Base-by-base conservation (phyloP, 2,797 vertebrate genomes). In the Tokudaia tokunoshimensis region DNA sequence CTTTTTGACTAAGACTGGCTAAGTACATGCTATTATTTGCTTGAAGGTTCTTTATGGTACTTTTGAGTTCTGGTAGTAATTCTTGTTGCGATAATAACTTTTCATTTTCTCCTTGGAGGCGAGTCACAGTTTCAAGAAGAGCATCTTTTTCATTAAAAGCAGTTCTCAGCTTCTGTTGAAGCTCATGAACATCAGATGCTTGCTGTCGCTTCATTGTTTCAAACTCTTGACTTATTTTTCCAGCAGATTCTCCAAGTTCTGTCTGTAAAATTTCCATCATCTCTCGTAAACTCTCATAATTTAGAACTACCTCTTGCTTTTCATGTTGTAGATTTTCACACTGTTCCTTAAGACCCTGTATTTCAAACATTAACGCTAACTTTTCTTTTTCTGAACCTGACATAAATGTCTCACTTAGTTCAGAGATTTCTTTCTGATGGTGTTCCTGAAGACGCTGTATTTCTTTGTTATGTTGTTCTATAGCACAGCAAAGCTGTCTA, bases 181-280 rank as follows among this genome's bases (percentile, higher is more conserved):
- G 98, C 47, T 99, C 99, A 96, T 97, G 98, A 92, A 99, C 97
- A 93, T 99, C 99, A 70, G 97, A 98, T 37, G 99, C 98, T 80
- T 99, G 99, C 92, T 99, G 99, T 24, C 99, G 99, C 96, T 99
- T 99, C 99, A 99, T 99, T 55, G 99, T 98, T 96, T 99, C 98
- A 98, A 99, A 99, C 92, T 99, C 99, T 91, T 98, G 97, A 94
- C 99, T 99, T 98, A 99, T 99, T 96, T 99, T 98, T 59, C 99
- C 99, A 44, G 99, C 99, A 92, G 99, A 99, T 97, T 99, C 99
- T 4, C 98, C 98, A 12, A 99, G 98, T 95, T 99, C 99, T 59
- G 98, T 93, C 96, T 99, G 99, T 75, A 99, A 97, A 90, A 97
- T 98, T 98, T 99, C 98, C 98, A 99, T 98, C 41, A 99, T 99